Evolutionary conservation across 2,888 invertebrate genomes (phyloP).

Genomic region (Acleris laterana): DNA sequence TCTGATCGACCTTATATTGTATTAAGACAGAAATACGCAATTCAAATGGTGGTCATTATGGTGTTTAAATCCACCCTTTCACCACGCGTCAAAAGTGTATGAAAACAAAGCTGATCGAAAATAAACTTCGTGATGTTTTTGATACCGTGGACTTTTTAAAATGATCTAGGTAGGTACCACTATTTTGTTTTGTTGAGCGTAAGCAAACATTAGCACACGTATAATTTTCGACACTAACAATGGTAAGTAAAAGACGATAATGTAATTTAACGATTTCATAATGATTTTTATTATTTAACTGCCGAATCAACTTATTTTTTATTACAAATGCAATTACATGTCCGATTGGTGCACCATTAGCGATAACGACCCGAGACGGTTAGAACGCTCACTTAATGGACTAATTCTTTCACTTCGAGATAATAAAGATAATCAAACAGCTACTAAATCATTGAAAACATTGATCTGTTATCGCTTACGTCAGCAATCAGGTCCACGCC

Average conservation of each 20-base stretch:
- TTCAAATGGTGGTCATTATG: no score
- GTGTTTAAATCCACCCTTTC: no score
- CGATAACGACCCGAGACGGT: constrained; percentile 25
- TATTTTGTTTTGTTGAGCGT: background rate
- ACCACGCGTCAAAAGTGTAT: no score
- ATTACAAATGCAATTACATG: constrained; percentile 20
- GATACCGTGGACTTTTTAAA: background rate
- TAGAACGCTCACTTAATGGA: constrained; percentile 33
- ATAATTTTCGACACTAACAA: background rate
- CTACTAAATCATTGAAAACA: constrained; percentile 35
- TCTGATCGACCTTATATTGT: no score
- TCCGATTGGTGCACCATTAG: constrained; percentile 25
- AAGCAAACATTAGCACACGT: background rate
- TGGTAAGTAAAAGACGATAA: background rate
- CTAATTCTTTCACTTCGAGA: constrained; percentile 32
- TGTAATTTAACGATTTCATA: background rate
- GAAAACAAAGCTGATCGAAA: no score
- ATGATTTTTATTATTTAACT: constrained; percentile 10
- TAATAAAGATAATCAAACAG: constrained; percentile 34
- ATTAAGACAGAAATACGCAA: no score
- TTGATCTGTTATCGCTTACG: constrained; percentile 36
- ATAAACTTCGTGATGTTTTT: no score
- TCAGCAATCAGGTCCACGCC: constrained; percentile 16
- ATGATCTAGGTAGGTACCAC: background rate
- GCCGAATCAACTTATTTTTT: constrained; percentile 11